Percentiles rank a stretch among this genome's conserved stretches.
Evolutionary conservation across 2,888 invertebrate species (phyloP).

Genomic region (Heliothis peltigera): DNA sequence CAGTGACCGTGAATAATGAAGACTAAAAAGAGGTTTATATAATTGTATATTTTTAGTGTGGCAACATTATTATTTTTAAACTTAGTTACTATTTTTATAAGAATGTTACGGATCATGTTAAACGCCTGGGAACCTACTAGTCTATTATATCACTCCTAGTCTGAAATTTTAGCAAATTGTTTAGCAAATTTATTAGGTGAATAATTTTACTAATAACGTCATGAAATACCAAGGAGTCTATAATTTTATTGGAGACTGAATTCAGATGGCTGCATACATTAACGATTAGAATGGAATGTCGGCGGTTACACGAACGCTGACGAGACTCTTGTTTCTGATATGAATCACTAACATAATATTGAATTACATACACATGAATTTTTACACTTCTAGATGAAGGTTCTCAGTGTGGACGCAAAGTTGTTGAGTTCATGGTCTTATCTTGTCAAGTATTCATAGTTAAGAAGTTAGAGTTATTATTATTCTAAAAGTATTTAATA

Average conservation of each 20-base stretch:
- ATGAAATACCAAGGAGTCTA: neutral
- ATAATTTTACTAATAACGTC: neutral
- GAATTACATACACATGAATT: too few relatives aligned
- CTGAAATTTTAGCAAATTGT: too few relatives aligned
- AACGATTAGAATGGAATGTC: neutral
- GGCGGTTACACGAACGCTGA: neutral
- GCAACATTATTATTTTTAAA: slow-evolving; percentile 23
- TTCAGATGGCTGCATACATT: neutral
- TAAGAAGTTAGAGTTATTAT: too few relatives aligned
- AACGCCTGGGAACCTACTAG: slow-evolving; percentile 9
- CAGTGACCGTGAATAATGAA: neutral
- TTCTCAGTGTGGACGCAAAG: too few relatives aligned
- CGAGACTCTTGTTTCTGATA: neutral
- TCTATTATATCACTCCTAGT: neutral
- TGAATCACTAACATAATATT: neutral
- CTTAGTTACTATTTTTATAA: too few relatives aligned
- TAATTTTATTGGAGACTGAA: neutral
- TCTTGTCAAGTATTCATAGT: too few relatives aligned
- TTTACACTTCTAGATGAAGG: neutral
- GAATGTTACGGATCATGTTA: slow-evolving; percentile 6
- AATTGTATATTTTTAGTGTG: slow-evolving; percentile 8
- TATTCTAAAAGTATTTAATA: too few relatives aligned
- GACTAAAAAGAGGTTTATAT: neutral
- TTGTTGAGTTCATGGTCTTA: too few relatives aligned
- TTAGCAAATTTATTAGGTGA: neutral